Base-by-base conservation (phyloP, 2,888 invertebrate species). In the Scelioninae gen. 2 region DNA sequence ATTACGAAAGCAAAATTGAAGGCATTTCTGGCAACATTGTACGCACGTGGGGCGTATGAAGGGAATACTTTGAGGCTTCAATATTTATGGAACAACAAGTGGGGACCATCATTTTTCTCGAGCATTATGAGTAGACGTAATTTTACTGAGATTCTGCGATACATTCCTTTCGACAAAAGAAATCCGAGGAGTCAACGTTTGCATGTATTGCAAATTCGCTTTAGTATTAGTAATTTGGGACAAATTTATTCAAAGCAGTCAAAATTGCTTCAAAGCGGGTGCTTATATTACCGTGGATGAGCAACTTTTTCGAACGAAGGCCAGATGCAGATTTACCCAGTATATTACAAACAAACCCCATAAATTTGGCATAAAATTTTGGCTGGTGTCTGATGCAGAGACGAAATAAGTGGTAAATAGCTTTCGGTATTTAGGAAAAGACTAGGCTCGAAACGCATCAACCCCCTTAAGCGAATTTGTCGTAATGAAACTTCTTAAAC, bases 281-380 rank as follows among this genome's bases (percentile, higher is more conserved):
- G 15, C 28, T 52, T 48, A 73, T 71, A 65, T 77, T 55, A 80
- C 76, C 37, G 46, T 79, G 50, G 80, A 78, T 58, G 79, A 79
- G 65, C 77, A 82, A 71, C 74, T 81, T 50, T 81, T 81, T 75
- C 73, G 78, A 10, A 72, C 79, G n/a, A 81, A 81, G 76, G 74
- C 71, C 13, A 75, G 81, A 57, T 82, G 81, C 61, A 75, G 68
- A 60, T 83, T 81, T 77, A 78, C 74, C 5, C 81, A 82, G 63
- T 81, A 80, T 69, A 81, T 83, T 78, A 73, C 78, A 11, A 81
- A 80, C 52, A 82, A 83, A 60, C 70, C 70, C 11, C 15, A 71
- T 10, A 75, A 73, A 64, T 76, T 76, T 68, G 73, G 71, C 35
- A 76, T 76, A 33, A 76, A 75, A 77, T 82, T 39, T 73, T 82